These are phyloP conservation scores for Drosophila nigritarsus DNA, from an alignment of 2,888 invertebrate genomes.

Conservation along the genomic window DNA sequence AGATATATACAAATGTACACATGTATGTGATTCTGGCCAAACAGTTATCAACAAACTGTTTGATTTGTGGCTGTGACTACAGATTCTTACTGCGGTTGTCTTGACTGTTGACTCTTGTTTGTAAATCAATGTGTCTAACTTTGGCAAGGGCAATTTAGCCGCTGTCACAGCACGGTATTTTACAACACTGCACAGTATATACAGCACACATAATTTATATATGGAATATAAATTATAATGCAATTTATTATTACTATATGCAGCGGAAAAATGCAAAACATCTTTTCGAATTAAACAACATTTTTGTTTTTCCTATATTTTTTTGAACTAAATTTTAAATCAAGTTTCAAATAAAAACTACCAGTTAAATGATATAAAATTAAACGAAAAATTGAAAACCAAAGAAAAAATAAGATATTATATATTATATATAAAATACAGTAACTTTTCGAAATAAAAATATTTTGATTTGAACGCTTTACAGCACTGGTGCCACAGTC, in stretches of 20 bases:
- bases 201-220: background rate
- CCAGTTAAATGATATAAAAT: no score
- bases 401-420: background rate
- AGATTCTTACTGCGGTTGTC: background rate
- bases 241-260: background rate
- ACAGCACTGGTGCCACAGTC: no score
- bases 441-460: background rate
- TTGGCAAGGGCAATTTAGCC: background rate
- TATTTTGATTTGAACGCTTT: no score
- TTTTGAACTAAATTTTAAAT: no score
- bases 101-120: background rate
- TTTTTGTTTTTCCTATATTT: no score
- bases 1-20: background rate
- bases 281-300: no score
- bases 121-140: background rate
- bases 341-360: background rate
- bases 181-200: constrained; percentile 1
- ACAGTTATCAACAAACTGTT: constrained; percentile 19
- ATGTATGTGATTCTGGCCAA: background rate
- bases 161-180: background rate
- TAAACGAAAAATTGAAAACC: no score
- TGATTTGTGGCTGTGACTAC: constrained; percentile 18
- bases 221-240: background rate
- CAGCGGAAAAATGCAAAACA: no score
- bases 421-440: background rate